A percentile compares a stretch with the other conserved stretches of the same genome.
Evolutionary conservation across 2,113 vertebrate genomes (phyloP).

Genomic region (Nymphicus hollandicus): DNA sequence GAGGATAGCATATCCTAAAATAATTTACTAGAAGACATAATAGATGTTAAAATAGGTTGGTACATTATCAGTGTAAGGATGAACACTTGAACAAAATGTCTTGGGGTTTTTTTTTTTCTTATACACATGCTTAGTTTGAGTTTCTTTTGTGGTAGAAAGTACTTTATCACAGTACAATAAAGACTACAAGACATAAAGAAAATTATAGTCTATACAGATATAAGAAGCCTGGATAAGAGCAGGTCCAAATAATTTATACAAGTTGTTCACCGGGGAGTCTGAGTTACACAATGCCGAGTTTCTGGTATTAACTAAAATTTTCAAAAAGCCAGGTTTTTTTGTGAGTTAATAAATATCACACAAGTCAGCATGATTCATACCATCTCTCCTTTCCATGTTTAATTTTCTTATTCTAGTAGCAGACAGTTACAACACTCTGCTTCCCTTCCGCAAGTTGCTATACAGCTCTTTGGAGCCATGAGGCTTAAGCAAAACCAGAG

Average conservation of each 20-base stretch:
- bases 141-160: background rate
- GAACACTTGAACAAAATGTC: background rate
- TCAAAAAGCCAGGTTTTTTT: background rate
- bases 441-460: background rate
- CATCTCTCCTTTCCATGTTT: background rate
- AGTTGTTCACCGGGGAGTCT: background rate
- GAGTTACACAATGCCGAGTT: background rate
- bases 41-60: background rate
- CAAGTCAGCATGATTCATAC: background rate
- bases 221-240: background rate
- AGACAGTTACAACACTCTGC: background rate
- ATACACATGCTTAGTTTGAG: background rate
- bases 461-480: background rate
- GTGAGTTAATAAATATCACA: background rate
- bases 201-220: background rate
- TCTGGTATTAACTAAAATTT: background rate
- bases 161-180: background rate
- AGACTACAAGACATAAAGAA: background rate
- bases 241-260: background rate
- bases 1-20: background rate
- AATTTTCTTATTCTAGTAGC: background rate
- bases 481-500: background rate
- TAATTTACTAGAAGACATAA: background rate
- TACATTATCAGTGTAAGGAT: background rate
- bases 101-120: background rate